These are phyloP conservation scores for Callospermophilus lateralis DNA, from an alignment of 2,113 vertebrate genomes.

Conservation along the genomic window DNA sequence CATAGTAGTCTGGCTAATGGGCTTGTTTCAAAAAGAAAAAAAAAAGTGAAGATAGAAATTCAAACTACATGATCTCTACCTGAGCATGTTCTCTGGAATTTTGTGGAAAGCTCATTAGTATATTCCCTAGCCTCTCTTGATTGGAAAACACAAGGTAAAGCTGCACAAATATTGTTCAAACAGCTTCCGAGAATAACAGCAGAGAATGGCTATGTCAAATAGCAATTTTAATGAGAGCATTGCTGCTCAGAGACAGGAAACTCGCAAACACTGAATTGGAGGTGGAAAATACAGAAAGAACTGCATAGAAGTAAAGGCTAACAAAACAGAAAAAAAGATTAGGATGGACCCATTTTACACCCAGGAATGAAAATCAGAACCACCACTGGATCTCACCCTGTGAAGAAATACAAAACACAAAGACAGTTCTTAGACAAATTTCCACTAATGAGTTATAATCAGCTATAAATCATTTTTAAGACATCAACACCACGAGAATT, in stretches of 20 bases:
- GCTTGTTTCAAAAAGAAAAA: conserved; percentile 5
- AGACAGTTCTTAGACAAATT: neutral
- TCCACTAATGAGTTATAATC: neutral
- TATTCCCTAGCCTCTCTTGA: conserved; percentile 66
- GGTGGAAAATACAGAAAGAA: conserved; percentile 12
- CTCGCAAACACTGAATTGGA: neutral
- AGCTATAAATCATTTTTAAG: neutral
- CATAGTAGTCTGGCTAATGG: conserved; percentile 23
- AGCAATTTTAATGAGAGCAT: conserved; percentile 47
- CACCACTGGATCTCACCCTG: neutral
- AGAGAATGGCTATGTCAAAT: conserved; percentile 21
- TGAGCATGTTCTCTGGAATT: conserved; percentile 50
- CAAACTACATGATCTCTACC: conserved; percentile 9
- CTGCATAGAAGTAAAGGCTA: conserved; percentile 28
- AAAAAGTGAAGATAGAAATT: conserved; percentile 39
- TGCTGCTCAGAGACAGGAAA: conserved; percentile 43
- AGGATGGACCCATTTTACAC: neutral
- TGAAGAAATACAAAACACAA: neutral
- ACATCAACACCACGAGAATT: neutral
- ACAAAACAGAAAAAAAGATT: neutral
- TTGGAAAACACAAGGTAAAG: neutral
- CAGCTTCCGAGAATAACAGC: conserved; percentile 65
- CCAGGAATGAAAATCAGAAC: neutral
- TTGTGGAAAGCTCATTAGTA: conserved; percentile 33
- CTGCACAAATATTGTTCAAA: conserved; percentile 61